Evolutionary conservation across 2,113 vertebrate genomes (phyloP).

Genomic region (Vulpes ferrilata): DNA sequence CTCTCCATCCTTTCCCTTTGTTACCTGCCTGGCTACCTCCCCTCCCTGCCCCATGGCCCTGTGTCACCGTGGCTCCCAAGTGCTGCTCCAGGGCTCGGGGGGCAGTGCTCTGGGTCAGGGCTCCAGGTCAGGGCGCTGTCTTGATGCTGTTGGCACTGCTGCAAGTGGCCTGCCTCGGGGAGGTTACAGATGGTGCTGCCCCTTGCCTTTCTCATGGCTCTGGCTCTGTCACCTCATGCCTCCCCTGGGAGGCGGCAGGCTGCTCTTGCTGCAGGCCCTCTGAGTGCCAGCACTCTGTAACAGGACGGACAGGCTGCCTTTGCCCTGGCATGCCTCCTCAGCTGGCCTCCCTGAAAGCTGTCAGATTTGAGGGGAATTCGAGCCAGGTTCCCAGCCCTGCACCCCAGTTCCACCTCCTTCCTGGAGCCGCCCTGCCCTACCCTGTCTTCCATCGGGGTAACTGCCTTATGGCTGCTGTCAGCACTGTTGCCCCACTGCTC

Average conservation of each 20-base stretch:
- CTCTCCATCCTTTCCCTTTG: background rate
- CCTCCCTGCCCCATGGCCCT: background rate
- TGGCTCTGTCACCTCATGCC: fast-evolving
- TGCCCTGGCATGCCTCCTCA: background rate
- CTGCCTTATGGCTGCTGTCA: background rate
- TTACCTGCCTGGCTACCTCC: background rate
- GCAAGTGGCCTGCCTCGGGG: background rate
- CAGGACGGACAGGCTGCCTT: background rate
- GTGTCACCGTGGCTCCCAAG: background rate
- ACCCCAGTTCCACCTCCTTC: background rate
- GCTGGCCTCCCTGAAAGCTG: conserved; percentile 37
- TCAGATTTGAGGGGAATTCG: background rate
- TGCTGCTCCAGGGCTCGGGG: background rate
- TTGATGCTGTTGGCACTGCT: background rate
- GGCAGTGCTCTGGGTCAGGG: background rate
- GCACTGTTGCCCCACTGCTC: background rate
- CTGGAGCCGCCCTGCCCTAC: background rate
- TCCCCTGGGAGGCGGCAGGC: background rate
- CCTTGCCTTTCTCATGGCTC: background rate
- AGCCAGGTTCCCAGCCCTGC: background rate
- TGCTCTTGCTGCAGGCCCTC: background rate
- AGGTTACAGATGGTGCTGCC: background rate
- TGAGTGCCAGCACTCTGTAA: background rate
- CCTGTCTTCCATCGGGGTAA: background rate
- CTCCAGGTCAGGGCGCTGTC: background rate